These are phyloP conservation scores for Chrysocyon brachyurus DNA, from an alignment of 2,797 vertebrate species.

Conservation along the genomic window DNA sequence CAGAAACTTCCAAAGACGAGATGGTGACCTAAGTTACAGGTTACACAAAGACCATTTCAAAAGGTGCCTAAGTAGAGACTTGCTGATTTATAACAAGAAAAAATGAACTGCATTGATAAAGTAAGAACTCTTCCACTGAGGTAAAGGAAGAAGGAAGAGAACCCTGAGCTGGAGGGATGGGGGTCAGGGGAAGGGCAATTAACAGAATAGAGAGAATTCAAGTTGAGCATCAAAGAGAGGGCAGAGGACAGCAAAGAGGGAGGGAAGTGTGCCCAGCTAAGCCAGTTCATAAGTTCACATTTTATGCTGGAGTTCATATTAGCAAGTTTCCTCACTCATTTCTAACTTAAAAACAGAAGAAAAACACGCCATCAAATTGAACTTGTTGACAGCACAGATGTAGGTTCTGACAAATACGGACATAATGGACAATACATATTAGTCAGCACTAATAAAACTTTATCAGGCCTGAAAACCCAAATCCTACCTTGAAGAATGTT, in stretches of 20 bases:
- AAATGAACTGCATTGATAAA: background rate
- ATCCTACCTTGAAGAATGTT: background rate
- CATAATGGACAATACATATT: background rate
- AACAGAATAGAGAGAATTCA: background rate
- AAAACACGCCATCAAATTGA: background rate
- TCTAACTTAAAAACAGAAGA: background rate
- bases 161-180: background rate
- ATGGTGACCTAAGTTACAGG: background rate
- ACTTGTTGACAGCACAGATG: background rate
- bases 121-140: background rate
- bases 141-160: background rate
- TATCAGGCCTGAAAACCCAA: background rate
- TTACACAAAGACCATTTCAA: background rate
- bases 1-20: background rate
- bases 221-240: background rate
- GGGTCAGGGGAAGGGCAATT: background rate
- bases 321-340: background rate
- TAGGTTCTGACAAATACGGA: background rate
- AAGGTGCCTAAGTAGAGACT: background rate
- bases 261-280: background rate
- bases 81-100: background rate
- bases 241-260: background rate
- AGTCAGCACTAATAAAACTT: background rate
- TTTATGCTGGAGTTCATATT: background rate
- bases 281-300: background rate